Evolutionary conservation across 2,888 invertebrate species (phyloP), one percentile per base, ranked within the genome.

Genomic region (Vanessa cardui): DNA sequence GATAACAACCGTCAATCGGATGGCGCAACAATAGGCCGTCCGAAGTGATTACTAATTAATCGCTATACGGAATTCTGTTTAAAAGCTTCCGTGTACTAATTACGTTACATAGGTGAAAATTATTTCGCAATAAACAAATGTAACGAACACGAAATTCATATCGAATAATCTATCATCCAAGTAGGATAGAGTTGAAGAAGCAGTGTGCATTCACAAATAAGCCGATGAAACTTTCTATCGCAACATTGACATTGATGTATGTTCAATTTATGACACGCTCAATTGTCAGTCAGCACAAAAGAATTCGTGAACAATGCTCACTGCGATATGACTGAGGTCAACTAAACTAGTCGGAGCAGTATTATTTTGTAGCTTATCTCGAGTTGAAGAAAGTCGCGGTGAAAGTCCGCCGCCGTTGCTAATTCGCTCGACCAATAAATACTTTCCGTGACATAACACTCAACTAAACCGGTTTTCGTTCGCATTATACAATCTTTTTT

Each of bases 361-460:
- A 83, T 84, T 39, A 39, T 39, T 12, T 84, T 83, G 76, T 77
- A 56, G 77, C 76, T 79, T 74, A 74, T 71, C 66, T 80, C 76
- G 72, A 81, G 79, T 78, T 79, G 80, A 90, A 85, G 89, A 89
- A 88, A 90, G 88, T 85, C 81, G 72, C 78, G 90, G 89, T 90
- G 91, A 91, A 92, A 91, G 90, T 90, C 86, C 81, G 77, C 73
- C 78, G 80, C 80, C 84, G 78, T 77, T 74, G 83, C 87, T 87
- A 88, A 90, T 87, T 87, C 84, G 80, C 78, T 81, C 83, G 78
- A 77, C 83, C 79, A 86, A 86, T 84, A 87, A 87, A 87, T 83
- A 81, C 80, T 84, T 88, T 88, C 89, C 87, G 84, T 91, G 90
- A 89, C 85, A 85, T 79, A 77, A 82, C 79, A 85, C 83, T 84